A percentile compares a stretch with the other conserved stretches of the same genome.
Conservation (phyloP, 2,113 vertebrate genomes). For the Canis aureus region DNA sequence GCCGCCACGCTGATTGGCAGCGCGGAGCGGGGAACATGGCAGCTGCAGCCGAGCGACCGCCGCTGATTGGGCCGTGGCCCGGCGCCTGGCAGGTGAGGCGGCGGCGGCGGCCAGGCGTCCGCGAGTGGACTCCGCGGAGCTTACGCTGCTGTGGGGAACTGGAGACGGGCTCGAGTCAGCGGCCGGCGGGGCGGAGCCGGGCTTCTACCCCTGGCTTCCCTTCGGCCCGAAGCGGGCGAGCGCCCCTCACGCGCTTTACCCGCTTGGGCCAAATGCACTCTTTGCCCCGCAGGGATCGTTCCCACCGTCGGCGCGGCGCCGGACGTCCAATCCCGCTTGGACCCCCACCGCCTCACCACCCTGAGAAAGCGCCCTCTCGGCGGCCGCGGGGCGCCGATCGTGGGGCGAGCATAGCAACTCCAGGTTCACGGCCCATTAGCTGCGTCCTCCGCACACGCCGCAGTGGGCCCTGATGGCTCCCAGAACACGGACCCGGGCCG, state of each 20-base stretch:
- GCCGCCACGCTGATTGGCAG: conserved; percentile 90
- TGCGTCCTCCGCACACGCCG: not conserved
- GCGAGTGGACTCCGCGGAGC: conserved; percentile 16
- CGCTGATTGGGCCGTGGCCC: conserved; percentile 91
- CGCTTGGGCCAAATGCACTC: conserved; percentile 63
- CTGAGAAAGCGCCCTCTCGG: not conserved
- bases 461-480: not conserved
- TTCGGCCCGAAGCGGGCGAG: not conserved
- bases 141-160: not conserved
- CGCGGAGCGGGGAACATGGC: conserved; percentile 91
- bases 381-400: not conserved
- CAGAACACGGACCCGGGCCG: not conserved
- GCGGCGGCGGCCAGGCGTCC: not conserved
- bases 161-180: not conserved
- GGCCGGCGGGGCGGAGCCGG: not conserved
- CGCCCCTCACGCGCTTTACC: not conserved
- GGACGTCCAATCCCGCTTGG: not conserved
- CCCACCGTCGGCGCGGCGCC: not conserved
- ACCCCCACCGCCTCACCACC: not conserved
- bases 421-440: not conserved
- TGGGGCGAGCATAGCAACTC: not conserved
- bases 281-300: not conserved
- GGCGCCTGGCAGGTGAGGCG: conserved; percentile 91
- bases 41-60: conserved; percentile 88
- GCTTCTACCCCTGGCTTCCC: not conserved